A percentile compares a stretch with the other conserved stretches of the same genome.
These are phyloP conservation scores for Carettochelys insculpta DNA, from an alignment of 2,113 vertebrate genomes.

Conservation along the genomic window DNA sequence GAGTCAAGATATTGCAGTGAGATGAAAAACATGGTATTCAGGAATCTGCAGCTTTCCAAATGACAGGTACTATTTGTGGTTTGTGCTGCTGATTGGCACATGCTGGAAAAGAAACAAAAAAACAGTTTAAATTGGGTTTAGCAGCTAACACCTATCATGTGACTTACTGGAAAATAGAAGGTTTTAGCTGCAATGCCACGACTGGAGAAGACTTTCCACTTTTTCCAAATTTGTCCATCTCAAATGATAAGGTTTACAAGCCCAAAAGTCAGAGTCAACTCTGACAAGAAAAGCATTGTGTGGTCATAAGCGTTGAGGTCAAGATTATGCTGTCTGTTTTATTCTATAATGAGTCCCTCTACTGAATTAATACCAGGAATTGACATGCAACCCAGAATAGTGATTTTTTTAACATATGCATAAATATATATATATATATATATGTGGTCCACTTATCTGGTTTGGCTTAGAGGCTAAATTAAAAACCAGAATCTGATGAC, in stretches of 20 bases:
- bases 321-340: not conserved
- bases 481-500: slow-evolving; percentile 35
- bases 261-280: slow-evolving; percentile 5
- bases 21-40: slow-evolving; percentile 9
- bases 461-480: slow-evolving; percentile 43
- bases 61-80: slow-evolving; percentile 44
- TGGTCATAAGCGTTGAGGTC: not conserved
- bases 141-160: slow-evolving; percentile 25
- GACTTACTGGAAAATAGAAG: slow-evolving; percentile 57
- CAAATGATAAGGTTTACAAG: not conserved
- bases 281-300: slow-evolving; percentile 4
- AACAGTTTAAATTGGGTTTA: slow-evolving; percentile 62
- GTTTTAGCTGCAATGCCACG: not conserved
- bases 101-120: slow-evolving; percentile 66
- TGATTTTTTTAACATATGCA: no score
- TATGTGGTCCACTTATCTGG: not conserved
- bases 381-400: slow-evolving; percentile 37
- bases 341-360: not conserved
- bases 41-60: slow-evolving; percentile 23
- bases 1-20: slow-evolving; percentile 65
- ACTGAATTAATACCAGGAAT: slow-evolving; percentile 22
- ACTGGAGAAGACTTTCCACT: not conserved
- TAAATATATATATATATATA: no score
- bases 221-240: not conserved
- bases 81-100: slow-evolving; percentile 14